Conservation (phyloP, 2,797 vertebrate species). For the Silurus aristotelis region DNA sequence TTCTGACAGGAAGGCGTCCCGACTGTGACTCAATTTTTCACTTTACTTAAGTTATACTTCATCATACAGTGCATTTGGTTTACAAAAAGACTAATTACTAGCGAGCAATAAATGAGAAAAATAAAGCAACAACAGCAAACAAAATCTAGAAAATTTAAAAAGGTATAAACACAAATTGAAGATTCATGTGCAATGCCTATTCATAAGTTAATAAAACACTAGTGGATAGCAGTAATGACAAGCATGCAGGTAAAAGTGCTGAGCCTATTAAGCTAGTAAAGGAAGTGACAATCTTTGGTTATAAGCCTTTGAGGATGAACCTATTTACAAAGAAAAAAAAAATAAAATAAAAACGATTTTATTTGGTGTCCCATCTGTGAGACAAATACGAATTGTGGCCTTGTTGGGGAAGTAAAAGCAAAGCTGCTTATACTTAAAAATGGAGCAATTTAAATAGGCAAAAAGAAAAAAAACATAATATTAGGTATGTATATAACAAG, state of each 20-base stretch:
- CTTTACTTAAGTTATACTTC: not conserved
- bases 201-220: not conserved
- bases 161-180: not conserved
- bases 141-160: not conserved
- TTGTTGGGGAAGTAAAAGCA: conserved; percentile 17
- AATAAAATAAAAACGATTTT: not conserved
- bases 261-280: not conserved
- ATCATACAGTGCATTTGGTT: not conserved
- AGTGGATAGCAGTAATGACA: not conserved
- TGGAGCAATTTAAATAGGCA: conserved; percentile 25
- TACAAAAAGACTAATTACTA: not conserved
- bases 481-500: conserved; percentile 21
- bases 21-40: not conserved
- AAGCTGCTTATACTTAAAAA: conserved; percentile 40
- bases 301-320: not conserved
- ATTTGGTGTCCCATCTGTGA: not conserved
- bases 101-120: not conserved
- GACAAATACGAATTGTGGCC: not conserved
- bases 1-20: conserved; percentile 2
- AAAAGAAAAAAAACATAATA: not conserved
- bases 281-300: not conserved
- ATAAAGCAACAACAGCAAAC: not conserved
- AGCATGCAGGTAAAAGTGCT: not conserved
- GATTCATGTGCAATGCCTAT: not conserved
- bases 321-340: not conserved